Percentiles rank a stretch among this genome's conserved stretches.
These are phyloP conservation scores for Oryzias woworae DNA, from an alignment of 2,113 vertebrate genomes.

Conservation along the genomic window DNA sequence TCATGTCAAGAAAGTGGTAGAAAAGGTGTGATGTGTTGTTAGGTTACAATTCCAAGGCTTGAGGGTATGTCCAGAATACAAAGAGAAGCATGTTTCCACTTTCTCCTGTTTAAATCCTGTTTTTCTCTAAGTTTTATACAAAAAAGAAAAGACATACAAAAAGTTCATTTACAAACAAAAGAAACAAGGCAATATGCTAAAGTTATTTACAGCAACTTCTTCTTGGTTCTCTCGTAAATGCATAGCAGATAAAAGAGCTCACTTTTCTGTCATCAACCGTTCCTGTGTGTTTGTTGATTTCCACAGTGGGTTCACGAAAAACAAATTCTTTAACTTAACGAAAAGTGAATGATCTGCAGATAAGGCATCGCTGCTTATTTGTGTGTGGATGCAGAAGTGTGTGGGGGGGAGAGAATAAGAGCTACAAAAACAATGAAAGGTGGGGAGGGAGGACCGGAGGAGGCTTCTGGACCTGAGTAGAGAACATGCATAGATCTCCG, in stretches of 20 bases:
- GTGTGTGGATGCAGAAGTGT: conserved; percentile 70
- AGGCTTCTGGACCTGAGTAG: conserved; percentile 83
- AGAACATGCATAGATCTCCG: conserved; percentile 79
- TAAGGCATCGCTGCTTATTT: conserved; percentile 97
- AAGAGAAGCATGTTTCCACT: conserved; percentile 81
- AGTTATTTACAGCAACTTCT: conserved; percentile 92
- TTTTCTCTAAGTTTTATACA: conserved; percentile 91
- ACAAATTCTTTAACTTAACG: conserved; percentile 69
- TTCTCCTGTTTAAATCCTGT: conserved; percentile 72
- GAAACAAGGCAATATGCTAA: conserved; percentile 95
- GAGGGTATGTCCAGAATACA: conserved; percentile 92
- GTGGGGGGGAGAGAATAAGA: background rate
- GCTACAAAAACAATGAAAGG: conserved; percentile 15
- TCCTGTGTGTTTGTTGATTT: conserved; percentile 67
- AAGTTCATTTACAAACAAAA: conserved; percentile 98
- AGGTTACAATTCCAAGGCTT: conserved; percentile 92
- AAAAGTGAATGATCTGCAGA: conserved; percentile 78
- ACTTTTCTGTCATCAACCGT: conserved; percentile 57
- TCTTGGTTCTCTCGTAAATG: conserved; percentile 75
- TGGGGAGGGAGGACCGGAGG: conserved; percentile 76
- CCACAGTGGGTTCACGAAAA: conserved; percentile 69
- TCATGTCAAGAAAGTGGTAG: conserved; percentile 77
- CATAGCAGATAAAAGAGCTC: conserved; percentile 85
- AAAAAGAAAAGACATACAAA: conserved; percentile 96
- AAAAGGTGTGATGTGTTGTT: conserved; percentile 90